Base-by-base conservation (phyloP, 2,113 vertebrate genomes). In the Peromyscus leucopus region DNA sequence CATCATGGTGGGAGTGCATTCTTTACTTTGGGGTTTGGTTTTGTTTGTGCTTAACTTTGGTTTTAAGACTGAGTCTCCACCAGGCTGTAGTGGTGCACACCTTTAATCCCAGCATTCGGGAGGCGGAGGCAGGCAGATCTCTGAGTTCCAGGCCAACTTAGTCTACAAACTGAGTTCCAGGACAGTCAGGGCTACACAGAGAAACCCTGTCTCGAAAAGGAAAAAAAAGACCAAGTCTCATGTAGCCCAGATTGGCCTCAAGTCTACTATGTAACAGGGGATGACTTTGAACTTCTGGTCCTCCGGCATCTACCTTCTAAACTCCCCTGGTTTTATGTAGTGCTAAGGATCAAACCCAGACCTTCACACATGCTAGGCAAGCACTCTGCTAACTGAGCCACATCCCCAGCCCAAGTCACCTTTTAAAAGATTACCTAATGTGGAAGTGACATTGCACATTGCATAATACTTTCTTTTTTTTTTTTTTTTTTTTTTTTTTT, bases 361-460 rank as follows among this genome's bases (percentile, higher is more conserved):
- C 24, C 51, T 74, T 39, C 69, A 57, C 24, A 28, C 48, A 42
- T 31, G 51, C 69, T 59, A 59, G 51, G 51, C n/a, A 39, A 74
- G 24, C 69, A 59, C 26, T 59, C 36, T 57, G 8, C 13, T 55
- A 39, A 31, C 48, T 39, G 22, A 89, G 51, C 24, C 13, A 6
- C 36, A 42, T 10, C 67, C 51, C 36, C 24, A 31, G 36, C 69
- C 16, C 69, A 72, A 85, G 89, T 61, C 61, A 87, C 12, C 19
- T 78, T 80, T 83, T 88, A 84, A 79, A 96, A 94, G 78, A 83
- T 65, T 65, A 86, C 28, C 82, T 76, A 85, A 90, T 63, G 48
- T 69, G 48, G 39, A 93, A 75, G 74, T 84, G 57, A 74, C 61
- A 91, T 92, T 89, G 84, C 46, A 59, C 61, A 91, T 93, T 89